Base-by-base conservation (phyloP, 2,113 vertebrate species). In the Nannobrachium achirus region DNA sequence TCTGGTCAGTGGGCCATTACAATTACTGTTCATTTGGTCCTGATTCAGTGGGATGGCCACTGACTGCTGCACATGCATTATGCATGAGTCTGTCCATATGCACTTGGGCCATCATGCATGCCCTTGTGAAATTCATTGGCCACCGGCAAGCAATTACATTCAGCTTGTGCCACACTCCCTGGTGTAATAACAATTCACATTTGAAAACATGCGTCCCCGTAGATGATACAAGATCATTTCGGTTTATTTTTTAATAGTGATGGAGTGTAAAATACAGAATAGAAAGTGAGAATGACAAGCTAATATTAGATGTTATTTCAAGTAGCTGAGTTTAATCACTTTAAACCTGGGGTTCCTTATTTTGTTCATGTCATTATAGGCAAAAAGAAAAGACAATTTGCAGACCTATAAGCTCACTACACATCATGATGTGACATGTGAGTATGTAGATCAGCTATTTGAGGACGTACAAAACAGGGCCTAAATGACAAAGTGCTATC, bases 1-100 rank as follows among this genome's bases (percentile, higher is more conserved):
- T 53, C 84, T 86, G 89, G 90, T 88, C 89, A 89, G 87, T 93
- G 90, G 94, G 90, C 95, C 94, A 94, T 90, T 93, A 94, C 92
- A 96, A 94, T 96, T 95, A 95, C 89, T 90, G 92, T 93, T 95
- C 87, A 90, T 95, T 93, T 93, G 62, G 82, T 89, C 86, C 93
- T 88, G 88, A 93, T 94, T 91, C 82, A 15, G 86, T 85, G 81
- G 90, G 93, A 95, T 93, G 91, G 89, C 70, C 74, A 64, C 80
- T 91, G 95, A 93, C 94, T 94, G 93, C 92, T 94, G 92, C 86
- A 73, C 88, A 95, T 98, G 93, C 96, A 98, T 98, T 94, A 98
- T 97, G 93, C 87, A 98, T 96, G 92, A 92, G 87, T 88, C 89
- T 93, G 94, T 92, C 94, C 94, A 94, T 93, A 92, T 94, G 93